phyloP scores from a whole-genome alignment of 2,113 vertebrate genomes.

The Limnothrissa miodon region DNA sequence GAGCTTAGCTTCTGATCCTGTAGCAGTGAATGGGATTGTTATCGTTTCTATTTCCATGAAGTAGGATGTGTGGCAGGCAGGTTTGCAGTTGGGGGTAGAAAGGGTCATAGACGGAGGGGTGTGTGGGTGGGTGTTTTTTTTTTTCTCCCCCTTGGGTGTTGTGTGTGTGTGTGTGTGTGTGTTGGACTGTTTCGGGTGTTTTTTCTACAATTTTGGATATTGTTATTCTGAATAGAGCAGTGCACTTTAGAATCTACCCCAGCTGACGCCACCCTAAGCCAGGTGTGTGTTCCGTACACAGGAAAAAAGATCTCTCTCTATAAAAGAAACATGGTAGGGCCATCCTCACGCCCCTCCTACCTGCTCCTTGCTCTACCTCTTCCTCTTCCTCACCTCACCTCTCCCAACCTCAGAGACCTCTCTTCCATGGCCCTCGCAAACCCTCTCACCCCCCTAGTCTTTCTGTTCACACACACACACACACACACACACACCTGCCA shows the following conservation, averaged over 20 bases:
- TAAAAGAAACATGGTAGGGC: background rate
- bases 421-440: background rate
- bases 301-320: too few relatives aligned
- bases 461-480: conserved; percentile 12
- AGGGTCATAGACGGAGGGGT: conserved; percentile 52
- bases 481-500: conserved; percentile 21
- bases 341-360: background rate
- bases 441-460: background rate
- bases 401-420: background rate
- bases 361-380: background rate
- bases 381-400: background rate
- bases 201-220: conserved; percentile 28
- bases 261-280: background rate
- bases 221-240: conserved; percentile 60
- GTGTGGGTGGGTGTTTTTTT: background rate
- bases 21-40: background rate
- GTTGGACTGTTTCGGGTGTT: conserved; percentile 63
- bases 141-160: background rate
- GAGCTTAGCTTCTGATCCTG: background rate
- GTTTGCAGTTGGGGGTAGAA: conserved; percentile 58
- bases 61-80: conserved; percentile 57
- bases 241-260: conserved; percentile 68
- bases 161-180: too few relatives aligned
- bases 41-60: conserved; percentile 56
- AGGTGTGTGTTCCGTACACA: background rate